Conservation (phyloP, 2,888 invertebrate species). For the Hofmannophila pseudospretella region DNA sequence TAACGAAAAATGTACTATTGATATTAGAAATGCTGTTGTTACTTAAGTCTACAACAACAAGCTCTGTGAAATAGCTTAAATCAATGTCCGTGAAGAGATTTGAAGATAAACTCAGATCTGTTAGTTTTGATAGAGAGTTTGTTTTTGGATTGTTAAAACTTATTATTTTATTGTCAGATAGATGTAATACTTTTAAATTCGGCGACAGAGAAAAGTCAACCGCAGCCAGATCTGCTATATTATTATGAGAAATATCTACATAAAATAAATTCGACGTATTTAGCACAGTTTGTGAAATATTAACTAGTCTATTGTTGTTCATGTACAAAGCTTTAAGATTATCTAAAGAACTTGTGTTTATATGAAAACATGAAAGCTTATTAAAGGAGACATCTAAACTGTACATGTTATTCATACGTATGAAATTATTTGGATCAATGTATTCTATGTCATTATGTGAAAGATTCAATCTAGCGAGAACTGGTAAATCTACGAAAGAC, state of each 20-base stretch:
- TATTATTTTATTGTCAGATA: conserved; percentile 45
- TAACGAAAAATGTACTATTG: conserved; percentile 38
- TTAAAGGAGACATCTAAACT: conserved; percentile 58
- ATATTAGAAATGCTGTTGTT: conserved; percentile 39
- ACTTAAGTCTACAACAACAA: conserved; percentile 45
- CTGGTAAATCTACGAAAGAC: conserved; percentile 47
- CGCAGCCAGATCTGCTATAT: conserved; percentile 28
- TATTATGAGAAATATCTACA: conserved; percentile 47
- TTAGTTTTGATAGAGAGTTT: conserved; percentile 39
- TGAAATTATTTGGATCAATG: conserved; percentile 48
- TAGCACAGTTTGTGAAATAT: conserved; percentile 30
- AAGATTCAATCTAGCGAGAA: conserved; percentile 49
- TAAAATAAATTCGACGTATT: conserved; percentile 32
- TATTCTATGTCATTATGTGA: conserved; percentile 45
- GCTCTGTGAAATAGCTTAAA: conserved; percentile 40
- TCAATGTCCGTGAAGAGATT: conserved; percentile 46
- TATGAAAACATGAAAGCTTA: conserved; percentile 29
- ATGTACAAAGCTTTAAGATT: conserved; percentile 51
- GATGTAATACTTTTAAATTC: conserved; percentile 38
- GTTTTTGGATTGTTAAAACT: conserved; percentile 43
- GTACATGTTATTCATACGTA: conserved; percentile 43
- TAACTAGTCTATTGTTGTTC: conserved; percentile 42
- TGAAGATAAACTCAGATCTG: conserved; percentile 40
- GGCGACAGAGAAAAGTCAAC: conserved; percentile 27
- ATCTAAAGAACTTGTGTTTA: conserved; percentile 29